phyloP scores from a whole-genome alignment of 2,888 invertebrate species.

The Asteroscopus sphinx region DNA sequence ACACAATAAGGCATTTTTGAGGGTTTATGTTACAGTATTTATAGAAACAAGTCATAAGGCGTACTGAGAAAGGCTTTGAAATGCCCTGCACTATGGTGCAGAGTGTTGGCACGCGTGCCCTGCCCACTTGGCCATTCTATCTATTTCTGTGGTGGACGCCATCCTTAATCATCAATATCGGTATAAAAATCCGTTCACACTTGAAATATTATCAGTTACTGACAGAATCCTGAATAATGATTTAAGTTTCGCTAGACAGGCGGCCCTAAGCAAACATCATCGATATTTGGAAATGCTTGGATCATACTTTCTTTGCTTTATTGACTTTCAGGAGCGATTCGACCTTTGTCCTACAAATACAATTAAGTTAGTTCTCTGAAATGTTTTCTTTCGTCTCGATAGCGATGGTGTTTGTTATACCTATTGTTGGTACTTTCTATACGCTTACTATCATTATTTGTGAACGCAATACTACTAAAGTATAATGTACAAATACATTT shows the following conservation, averaged over 20 bases:
- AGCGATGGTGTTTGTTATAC: not conserved
- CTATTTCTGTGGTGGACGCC: too few species aligned
- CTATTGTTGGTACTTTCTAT: constrained; percentile 4
- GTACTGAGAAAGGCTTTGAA: too few species aligned
- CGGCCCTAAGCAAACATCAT: constrained; percentile 69
- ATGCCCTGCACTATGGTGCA: too few species aligned
- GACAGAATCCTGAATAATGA: constrained; percentile 59
- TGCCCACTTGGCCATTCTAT: too few species aligned
- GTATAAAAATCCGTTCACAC: constrained; percentile 22
- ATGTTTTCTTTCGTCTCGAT: constrained; percentile 27
- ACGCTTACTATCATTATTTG: not conserved
- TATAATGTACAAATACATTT: too few species aligned
- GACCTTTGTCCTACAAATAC: constrained; percentile 54
- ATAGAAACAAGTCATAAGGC: too few species aligned
- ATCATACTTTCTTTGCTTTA: constrained; percentile 58
- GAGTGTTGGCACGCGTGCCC: too few species aligned
- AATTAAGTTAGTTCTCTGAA: constrained; percentile 39
- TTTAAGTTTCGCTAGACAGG: constrained; percentile 64
- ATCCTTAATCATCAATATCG: constrained; percentile 19
- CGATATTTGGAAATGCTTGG: constrained; percentile 67
- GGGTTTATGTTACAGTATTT: too few species aligned
- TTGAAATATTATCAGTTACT: constrained; percentile 43
- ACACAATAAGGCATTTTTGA: too few species aligned
- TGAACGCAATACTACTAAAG: too few species aligned
- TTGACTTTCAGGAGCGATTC: constrained; percentile 42